phyloP scores from a whole-genome alignment of 2,888 invertebrate genomes.

The Nowickia ferox region DNA sequence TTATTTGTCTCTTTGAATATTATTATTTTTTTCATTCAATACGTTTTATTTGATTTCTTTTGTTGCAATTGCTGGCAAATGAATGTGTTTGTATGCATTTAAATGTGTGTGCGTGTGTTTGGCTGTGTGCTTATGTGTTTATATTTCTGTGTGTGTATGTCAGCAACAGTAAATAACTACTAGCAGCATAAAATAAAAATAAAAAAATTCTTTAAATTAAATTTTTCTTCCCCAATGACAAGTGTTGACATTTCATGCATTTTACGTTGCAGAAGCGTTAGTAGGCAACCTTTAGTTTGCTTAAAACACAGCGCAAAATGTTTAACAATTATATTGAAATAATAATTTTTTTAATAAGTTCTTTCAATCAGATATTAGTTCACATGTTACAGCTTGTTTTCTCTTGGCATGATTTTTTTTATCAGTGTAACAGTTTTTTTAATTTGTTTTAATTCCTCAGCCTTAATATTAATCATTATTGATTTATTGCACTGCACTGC shows the following conservation, averaged over 20 bases:
- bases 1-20: background rate
- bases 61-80: background rate
- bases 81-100: too few relatives aligned
- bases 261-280: constrained; percentile 20
- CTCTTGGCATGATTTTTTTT: background rate
- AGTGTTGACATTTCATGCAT: constrained; percentile 43
- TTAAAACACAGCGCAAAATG: constrained; percentile 2
- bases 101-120: too few relatives aligned
- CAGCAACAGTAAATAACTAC: constrained; percentile 25
- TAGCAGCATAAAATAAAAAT: constrained; percentile 20
- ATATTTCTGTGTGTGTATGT: too few relatives aligned
- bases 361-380: too few relatives aligned
- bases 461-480: constrained; percentile 68
- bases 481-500: constrained; percentile 63
- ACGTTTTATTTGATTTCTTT: constrained; percentile 21
- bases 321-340: too few relatives aligned
- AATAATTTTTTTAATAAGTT: too few relatives aligned
- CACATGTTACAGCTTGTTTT: too few relatives aligned
- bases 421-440: constrained; percentile 23
- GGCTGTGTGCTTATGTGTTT: too few relatives aligned
- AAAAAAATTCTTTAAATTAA: constrained; percentile 37
- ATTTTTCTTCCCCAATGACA: constrained; percentile 43
- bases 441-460: constrained; percentile 27
- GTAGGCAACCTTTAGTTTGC: constrained; percentile 3
- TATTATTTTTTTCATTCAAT: constrained; percentile 39